Evolutionary conservation across 2,113 vertebrate species (phyloP).

Genomic region (Ardeotis arabs): DNA sequence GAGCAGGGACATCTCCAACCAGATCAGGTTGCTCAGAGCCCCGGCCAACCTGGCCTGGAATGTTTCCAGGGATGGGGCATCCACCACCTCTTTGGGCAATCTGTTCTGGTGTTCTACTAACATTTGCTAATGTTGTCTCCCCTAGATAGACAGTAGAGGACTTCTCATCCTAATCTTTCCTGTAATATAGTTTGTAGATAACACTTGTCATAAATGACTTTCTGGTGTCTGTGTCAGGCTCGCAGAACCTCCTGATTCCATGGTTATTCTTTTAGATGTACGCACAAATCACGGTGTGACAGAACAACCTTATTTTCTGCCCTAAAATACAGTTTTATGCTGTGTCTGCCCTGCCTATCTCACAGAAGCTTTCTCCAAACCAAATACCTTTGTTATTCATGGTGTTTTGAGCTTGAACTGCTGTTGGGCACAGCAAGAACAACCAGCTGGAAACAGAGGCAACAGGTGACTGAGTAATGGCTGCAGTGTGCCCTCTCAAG

Average conservation of each 20-base stretch:
- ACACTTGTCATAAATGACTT: background rate
- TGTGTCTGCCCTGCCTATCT: background rate
- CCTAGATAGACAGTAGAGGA: background rate
- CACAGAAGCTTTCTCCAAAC: background rate
- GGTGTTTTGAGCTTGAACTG: background rate
- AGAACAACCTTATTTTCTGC: background rate
- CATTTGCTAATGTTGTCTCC: background rate
- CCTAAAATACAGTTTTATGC: background rate
- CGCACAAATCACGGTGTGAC: background rate
- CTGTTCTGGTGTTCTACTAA: too few relatives aligned
- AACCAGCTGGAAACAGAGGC: background rate
- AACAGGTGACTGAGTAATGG: background rate
- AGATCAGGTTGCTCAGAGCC: too few relatives aligned
- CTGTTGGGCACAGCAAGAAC: background rate
- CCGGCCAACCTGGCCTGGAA: too few relatives aligned
- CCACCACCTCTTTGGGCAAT: too few relatives aligned
- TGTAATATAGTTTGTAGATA: background rate
- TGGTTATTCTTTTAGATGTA: background rate
- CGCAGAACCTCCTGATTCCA: background rate
- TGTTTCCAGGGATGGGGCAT: too few relatives aligned
- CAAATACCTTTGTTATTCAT: background rate
- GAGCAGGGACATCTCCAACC: too few relatives aligned
- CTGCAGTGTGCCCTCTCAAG: background rate
- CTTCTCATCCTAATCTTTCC: background rate
- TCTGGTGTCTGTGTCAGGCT: background rate